A percentile compares a stretch with the other conserved stretches of the same genome.
phyloP scores from a whole-genome alignment of 2,888 invertebrate genomes.

The Philaethria dido region DNA sequence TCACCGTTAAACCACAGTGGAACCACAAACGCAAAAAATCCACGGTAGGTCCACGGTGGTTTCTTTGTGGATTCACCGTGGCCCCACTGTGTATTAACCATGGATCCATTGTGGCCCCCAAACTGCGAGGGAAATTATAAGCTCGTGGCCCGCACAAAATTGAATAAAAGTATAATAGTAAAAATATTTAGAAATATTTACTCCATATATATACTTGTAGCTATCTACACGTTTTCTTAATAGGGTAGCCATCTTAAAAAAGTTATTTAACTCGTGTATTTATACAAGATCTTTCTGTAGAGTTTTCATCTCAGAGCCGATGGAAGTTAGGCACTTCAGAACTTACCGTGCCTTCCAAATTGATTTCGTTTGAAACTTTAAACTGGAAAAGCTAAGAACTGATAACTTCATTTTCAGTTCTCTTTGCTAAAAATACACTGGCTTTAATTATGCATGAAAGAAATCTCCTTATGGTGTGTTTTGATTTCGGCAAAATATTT shows the following conservation, averaged over 20 bases:
- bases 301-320: constrained; percentile 38
- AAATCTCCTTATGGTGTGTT: not conserved
- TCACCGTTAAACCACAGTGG: too few species aligned
- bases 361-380: constrained; percentile 64
- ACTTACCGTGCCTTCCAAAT: constrained; percentile 62
- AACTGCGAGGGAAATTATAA: too few species aligned
- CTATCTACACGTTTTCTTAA: not conserved
- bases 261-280: constrained; percentile 37
- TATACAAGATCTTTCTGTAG: constrained; percentile 34
- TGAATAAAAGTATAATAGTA: too few species aligned
- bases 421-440: constrained; percentile 46
- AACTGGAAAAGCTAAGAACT: constrained; percentile 53
- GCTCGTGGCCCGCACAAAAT: too few species aligned
- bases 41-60: too few species aligned
- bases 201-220: not conserved
- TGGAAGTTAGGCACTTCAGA: constrained; percentile 49
- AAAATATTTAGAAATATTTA: not conserved
- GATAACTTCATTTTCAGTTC: constrained; percentile 57
- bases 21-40: too few species aligned
- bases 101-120: too few species aligned
- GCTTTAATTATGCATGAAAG: constrained; percentile 35
- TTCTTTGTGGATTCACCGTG: too few species aligned
- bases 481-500: not conserved
- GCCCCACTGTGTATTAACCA: too few species aligned
- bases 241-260: constrained; percentile 15